Evolutionary conservation across 2,888 invertebrate genomes (phyloP).

Genomic region (Folsomia candida): DNA sequence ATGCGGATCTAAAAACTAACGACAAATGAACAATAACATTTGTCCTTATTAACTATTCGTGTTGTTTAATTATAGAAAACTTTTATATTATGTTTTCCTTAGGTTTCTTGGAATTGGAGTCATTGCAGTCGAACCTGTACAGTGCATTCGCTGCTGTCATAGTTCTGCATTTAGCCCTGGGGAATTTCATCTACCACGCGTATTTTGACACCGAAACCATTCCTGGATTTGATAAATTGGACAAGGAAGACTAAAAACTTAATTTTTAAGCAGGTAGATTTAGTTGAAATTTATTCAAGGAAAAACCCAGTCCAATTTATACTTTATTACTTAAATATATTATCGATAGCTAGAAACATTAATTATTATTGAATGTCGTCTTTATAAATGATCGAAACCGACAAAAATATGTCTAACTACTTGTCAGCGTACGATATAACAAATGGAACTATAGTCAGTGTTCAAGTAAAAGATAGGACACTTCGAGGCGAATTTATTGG

Average conservation of each 20-base stretch:
- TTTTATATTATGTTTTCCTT: too few relatives aligned
- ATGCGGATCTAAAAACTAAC: too few relatives aligned
- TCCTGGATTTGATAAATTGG: slow-evolving; percentile 48
- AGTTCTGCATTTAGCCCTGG: slow-evolving; percentile 72
- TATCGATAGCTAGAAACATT: too few relatives aligned
- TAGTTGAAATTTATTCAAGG: too few relatives aligned
- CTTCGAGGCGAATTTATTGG: slow-evolving; percentile 28
- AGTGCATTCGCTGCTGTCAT: slow-evolving; percentile 74
- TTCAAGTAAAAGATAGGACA: slow-evolving; percentile 25
- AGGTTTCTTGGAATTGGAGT: slow-evolving; percentile 59
- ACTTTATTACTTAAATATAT: too few relatives aligned
- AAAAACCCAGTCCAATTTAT: too few relatives aligned
- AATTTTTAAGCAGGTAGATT: too few relatives aligned
- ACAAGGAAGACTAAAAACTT: slow-evolving; percentile 50
- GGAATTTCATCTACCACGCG: slow-evolving; percentile 73
- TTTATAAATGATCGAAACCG: too few relatives aligned
- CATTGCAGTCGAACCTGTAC: slow-evolving; percentile 70
- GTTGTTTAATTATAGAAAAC: too few relatives aligned
- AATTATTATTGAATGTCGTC: not conserved
- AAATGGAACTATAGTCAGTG: slow-evolving; percentile 32
- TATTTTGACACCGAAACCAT: slow-evolving; percentile 60
- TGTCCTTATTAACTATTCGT: too few relatives aligned
- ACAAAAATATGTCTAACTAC: not conserved
- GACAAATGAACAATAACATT: too few relatives aligned
- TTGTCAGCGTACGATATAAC: slow-evolving; percentile 25